Evolutionary conservation across 2,797 vertebrate species (phyloP).

Genomic region (Phalloptychus januarius): DNA sequence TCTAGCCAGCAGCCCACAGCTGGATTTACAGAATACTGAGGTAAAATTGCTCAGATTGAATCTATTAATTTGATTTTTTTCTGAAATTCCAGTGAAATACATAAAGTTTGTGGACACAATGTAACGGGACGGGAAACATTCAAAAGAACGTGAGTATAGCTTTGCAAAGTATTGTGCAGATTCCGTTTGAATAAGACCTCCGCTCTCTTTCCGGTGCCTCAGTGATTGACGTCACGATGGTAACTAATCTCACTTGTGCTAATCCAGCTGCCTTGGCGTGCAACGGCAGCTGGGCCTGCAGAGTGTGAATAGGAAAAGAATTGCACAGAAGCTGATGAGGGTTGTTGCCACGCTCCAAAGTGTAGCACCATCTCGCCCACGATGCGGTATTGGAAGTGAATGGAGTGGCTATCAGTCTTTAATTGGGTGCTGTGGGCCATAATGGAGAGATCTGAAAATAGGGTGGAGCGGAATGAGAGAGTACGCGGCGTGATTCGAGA

Average conservation of each 20-base stretch:
- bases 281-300: slow-evolving; percentile 25
- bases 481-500: slow-evolving; percentile 36
- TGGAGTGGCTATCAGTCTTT: slow-evolving; percentile 65
- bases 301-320: slow-evolving; percentile 16
- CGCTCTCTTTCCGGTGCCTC: slow-evolving; percentile 38
- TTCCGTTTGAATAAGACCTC: slow-evolving; percentile 12
- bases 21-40: not conserved
- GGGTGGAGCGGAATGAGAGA: slow-evolving; percentile 23
- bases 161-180: not conserved
- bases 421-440: slow-evolving; percentile 71
- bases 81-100: not conserved
- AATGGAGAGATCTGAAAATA: slow-evolving; percentile 66
- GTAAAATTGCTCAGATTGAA: not conserved
- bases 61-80: not conserved
- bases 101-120: not conserved
- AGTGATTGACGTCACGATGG: slow-evolving; percentile 49
- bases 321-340: slow-evolving; percentile 55
- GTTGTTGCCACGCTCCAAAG: slow-evolving; percentile 53
- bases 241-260: slow-evolving; percentile 52
- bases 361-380: slow-evolving; percentile 33
- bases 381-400: slow-evolving; percentile 32
- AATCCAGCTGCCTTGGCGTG: slow-evolving; percentile 46
- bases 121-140: not conserved
- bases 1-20: too few relatives aligned
- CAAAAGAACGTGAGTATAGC: not conserved